Evolutionary conservation across 1,140 invertebrate species (phyloP), one percentile per base, ranked within the genome.

Genomic region (Ctenoplectra terminalis): DNA sequence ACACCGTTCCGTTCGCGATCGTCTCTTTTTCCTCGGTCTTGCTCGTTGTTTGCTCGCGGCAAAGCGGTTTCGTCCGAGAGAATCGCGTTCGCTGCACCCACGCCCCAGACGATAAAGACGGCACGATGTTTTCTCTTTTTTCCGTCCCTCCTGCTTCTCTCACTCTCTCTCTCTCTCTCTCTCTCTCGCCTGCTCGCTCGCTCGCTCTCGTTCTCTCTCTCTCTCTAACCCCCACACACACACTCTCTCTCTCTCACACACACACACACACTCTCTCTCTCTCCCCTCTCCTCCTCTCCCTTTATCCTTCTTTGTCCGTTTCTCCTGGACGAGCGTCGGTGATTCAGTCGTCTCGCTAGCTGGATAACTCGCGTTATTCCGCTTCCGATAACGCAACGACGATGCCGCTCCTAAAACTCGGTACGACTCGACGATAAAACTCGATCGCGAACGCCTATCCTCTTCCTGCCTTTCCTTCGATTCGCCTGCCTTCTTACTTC

Each of bases 51-150:
- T 56, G 26, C 66, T 29, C 29, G 6, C 23, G 67, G 31, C 48
- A 52, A 70, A 40, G 23, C n/a, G 23, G 17, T 46, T 46, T 58
- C 64, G 46, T 26, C 50, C 63, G 26, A 52, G 63, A 40, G 46
- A 50, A 31, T 54, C 69, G 54, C 26, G 58, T 52, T 67, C 70
- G 73, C 50, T 69, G 64, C 84, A 86, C 83, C 85, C 85, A 86
- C 85, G 85, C 85, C 85, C 85, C 83, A 52, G 9, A 67, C 73
- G 73, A 75, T 52, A 52, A 79, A 82, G 52, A n/a, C 82, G 79
- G 43, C 64, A 50, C 60, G 50, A 84, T 66, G 56, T 73, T 72
- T 82, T 71, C 64, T 80, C 75, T 76, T 83, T 81, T 71, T 69
- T 71, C 8, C n/a, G 61, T 70, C 52, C 63, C 81, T 82, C 52